Base-by-base conservation (phyloP, 2,113 vertebrate genomes). In the Hyperoodon ampullatus region DNA sequence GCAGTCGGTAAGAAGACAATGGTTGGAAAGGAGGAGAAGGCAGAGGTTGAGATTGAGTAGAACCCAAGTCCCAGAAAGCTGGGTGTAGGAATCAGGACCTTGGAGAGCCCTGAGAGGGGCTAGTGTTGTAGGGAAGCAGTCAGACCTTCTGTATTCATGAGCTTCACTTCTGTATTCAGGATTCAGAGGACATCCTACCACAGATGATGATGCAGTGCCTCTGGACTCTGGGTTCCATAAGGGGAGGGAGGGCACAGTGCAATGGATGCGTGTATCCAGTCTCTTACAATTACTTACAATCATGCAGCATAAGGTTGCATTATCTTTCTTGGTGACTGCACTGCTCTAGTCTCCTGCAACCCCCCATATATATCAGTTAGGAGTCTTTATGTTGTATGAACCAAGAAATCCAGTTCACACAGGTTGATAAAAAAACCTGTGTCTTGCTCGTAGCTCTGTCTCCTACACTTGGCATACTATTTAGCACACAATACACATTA, bases 151-250 rank as follows among this genome's bases (percentile, higher is more conserved):
- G 5, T 2, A 5, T 1, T 10, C 26, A 33, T 5, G 21, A 16
- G 42, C 26, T 21, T 93, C 47, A 53, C 28, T 30, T 71, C 21
- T 16, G 26, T 18, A 12, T 24, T 35, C n/a, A n/a, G 78, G 61
- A 24, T 26, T 24, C 60, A 28, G 81, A 58, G 53, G 53, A 12
- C 21, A 2, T 39, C 9, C 42, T 7, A 0, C 50, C 18, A 1
- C 3, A 14, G 65, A 5, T 0, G 16, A 19, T 35, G 12, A 5
- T 3, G 3, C 19, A 21, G 5, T 10, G 3, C 35, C 19, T 0
- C 26, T 2, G 15, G 77, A 77, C 23, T 60, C 50, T 11, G 30
- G 55, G 75, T 30, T n/a, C 82, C 33, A 1, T 33, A 3, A 11
- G 28, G n/a, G 77, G 53, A 35, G 12, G n/a, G 16, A 3, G 39